These are phyloP conservation scores for Oreotrochilus melanogaster DNA, from an alignment of 2,113 vertebrate genomes.

Conservation along the genomic window DNA sequence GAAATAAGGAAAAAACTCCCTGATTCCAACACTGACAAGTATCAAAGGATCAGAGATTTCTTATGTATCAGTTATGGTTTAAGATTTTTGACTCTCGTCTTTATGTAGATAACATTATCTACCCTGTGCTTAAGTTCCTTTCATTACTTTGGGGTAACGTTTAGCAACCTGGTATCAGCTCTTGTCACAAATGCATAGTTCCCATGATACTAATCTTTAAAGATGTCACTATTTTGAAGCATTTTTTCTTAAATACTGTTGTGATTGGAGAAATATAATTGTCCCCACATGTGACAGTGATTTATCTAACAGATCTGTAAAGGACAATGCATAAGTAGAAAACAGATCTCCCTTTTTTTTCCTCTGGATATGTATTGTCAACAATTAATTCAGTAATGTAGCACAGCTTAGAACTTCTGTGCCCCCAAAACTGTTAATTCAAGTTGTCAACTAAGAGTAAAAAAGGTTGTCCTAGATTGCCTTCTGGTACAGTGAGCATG, in stretches of 20 bases:
- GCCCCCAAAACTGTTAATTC: neutral
- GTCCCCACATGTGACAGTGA: neutral
- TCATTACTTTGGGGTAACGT: neutral
- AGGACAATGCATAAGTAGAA: neutral
- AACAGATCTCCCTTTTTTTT: neutral
- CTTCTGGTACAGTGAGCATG: neutral
- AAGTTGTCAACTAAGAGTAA: neutral
- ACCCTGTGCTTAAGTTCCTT: neutral
- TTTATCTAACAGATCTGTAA: neutral
- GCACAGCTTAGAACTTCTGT: neutral
- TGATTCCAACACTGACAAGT: neutral
- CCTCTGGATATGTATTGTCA: neutral
- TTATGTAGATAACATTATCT: neutral
- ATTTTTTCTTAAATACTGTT: neutral
- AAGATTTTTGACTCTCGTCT: neutral
- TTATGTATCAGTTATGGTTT: neutral
- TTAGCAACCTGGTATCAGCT: neutral
- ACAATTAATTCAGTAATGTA: neutral
- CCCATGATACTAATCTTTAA: neutral
- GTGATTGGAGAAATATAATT: neutral
- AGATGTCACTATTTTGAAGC: neutral
- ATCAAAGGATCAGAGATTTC: neutral
- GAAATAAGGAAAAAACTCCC: neutral
- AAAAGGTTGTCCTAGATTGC: neutral
- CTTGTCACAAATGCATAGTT: neutral